Base-by-base conservation (phyloP, 2,113 vertebrate species). In the Labeo rohita region DNA sequence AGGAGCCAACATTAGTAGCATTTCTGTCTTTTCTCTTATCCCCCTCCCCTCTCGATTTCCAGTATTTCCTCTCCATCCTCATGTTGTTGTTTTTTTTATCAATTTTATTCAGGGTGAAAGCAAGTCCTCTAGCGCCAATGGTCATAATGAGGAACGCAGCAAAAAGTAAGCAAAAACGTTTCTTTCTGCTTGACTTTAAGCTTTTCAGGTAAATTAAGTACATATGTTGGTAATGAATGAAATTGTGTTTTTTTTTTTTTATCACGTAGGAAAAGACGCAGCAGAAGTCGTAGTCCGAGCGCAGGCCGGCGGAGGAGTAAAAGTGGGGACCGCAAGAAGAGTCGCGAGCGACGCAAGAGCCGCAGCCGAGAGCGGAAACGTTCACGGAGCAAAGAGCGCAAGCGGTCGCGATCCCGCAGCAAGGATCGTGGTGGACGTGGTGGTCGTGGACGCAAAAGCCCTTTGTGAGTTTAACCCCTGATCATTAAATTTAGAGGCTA, bases 31-130 rank as follows among this genome's bases (percentile, higher is more conserved):
- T 54, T 78, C 96, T 99, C 96, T 99, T 97, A 96, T 98, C 97
- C 96, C 95, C 87, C 95, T 93, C 96, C 96, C 93, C 96, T 96
- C 96, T 97, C 96, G 95, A 96, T 97, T 97, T 98, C 96, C 96
- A 98, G 96, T 99, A 95, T 99, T 97, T 96, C 96, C 96, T 92
- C 97, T 97, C 95, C 97, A 96, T 96, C 97, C 96, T 99, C 97
- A 98, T 94, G 97, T 98, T 99, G 96, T 99, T 99, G n/a, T n/a
- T n/a, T n/a, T 96, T 99, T 98, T 97, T 99, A 97, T 99, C 97
- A 96, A 99, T 97, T 96, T 96, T 98, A 97, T 97, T 98, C 98
- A 99, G 98, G 98, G 98, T 97, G 98, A 99, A 97, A 97, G 97
- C 97, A 99, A 99, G 95, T 95, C 98, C 95, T 98, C 97, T 97